Evolutionary conservation across 1,140 invertebrate genomes (phyloP).

Genomic region (Drosophila littoralis): DNA sequence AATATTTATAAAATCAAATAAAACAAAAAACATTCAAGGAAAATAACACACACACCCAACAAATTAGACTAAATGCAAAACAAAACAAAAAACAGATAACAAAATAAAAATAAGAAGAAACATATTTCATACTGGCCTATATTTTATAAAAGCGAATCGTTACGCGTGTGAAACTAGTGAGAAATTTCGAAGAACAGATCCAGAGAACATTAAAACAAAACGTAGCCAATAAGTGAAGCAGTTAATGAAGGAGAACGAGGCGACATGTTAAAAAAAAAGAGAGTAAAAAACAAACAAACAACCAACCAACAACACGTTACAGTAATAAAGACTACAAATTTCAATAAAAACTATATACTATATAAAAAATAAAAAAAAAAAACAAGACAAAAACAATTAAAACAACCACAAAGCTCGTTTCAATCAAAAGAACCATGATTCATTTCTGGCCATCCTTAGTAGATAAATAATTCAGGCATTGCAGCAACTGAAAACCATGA

Average conservation of each 20-base stretch:
- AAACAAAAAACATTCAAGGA: slow-evolving; percentile 30
- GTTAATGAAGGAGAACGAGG: slow-evolving; percentile 23
- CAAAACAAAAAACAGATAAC: slow-evolving; percentile 21
- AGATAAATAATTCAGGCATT: too few relatives aligned
- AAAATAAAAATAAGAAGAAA: slow-evolving; percentile 14
- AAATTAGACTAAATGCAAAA: slow-evolving; percentile 73
- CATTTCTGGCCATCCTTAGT: too few relatives aligned
- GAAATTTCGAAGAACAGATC: slow-evolving; percentile 47
- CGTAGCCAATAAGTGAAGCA: slow-evolving; percentile 56
- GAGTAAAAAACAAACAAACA: slow-evolving; percentile 20
- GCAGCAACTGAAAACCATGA: accelerated
- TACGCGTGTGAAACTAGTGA: slow-evolving; percentile 50
- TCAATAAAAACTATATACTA: slow-evolving; percentile 64
- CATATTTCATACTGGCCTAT: slow-evolving; percentile 57
- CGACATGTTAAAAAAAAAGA: slow-evolving; percentile 21
- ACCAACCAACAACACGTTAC: slow-evolving; percentile 67
- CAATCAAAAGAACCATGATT: slow-evolving; percentile 46
- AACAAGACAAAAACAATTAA: slow-evolving; percentile 17
- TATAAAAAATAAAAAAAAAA: slow-evolving; percentile 34
- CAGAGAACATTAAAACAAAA: slow-evolving; percentile 23
- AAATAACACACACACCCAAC: slow-evolving; percentile 48
- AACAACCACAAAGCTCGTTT: slow-evolving; percentile 42
- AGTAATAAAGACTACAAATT: slow-evolving; percentile 71
- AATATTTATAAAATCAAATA: slow-evolving; percentile 25
- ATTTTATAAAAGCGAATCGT: slow-evolving; percentile 63